Conservation (phyloP, 2,888 invertebrate genomes). For the Ferdinandea cuprea region DNA sequence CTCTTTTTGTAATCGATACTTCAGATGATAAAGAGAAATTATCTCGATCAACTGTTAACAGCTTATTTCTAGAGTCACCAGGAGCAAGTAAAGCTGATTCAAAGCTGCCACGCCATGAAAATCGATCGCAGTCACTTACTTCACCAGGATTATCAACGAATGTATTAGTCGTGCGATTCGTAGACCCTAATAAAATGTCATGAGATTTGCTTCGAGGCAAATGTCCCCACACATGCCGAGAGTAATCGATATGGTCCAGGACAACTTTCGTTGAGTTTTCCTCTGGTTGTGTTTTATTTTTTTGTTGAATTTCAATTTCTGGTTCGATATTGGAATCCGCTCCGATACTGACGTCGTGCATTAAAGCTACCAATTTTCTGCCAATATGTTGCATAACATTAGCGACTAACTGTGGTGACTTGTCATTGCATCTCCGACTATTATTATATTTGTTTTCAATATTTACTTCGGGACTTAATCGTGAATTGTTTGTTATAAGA, state of each 20-base stretch:
- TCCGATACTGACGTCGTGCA: constrained; percentile 95
- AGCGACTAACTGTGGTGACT: constrained; percentile 92
- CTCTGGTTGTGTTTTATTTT: background rate
- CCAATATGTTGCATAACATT: constrained; percentile 97
- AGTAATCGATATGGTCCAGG: constrained; percentile 13
- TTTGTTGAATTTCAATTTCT: background rate
- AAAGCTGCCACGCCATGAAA: constrained; percentile 96
- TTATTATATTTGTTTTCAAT: background rate
- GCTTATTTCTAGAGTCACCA: constrained; percentile 92
- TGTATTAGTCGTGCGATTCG: constrained; percentile 83
- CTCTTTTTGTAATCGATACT: constrained; percentile 88
- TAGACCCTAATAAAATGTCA: constrained; percentile 88
- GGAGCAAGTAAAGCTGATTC: constrained; percentile 93
- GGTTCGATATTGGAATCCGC: constrained; percentile 75
- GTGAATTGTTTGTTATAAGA: constrained; percentile 84
- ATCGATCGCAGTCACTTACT: constrained; percentile 93
- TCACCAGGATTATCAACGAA: constrained; percentile 84
- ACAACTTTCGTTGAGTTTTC: background rate
- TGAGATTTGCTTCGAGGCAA: constrained; percentile 92
- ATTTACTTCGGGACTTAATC: background rate
- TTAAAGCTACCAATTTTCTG: constrained; percentile 92
- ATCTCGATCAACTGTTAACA: constrained; percentile 87
- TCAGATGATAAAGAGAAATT: constrained; percentile 87
- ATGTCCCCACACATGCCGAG: constrained; percentile 82
- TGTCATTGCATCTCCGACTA: constrained; percentile 84